Base-by-base conservation (phyloP, 2,888 invertebrate species). In the Hydrotaea cyrtoneurina region DNA sequence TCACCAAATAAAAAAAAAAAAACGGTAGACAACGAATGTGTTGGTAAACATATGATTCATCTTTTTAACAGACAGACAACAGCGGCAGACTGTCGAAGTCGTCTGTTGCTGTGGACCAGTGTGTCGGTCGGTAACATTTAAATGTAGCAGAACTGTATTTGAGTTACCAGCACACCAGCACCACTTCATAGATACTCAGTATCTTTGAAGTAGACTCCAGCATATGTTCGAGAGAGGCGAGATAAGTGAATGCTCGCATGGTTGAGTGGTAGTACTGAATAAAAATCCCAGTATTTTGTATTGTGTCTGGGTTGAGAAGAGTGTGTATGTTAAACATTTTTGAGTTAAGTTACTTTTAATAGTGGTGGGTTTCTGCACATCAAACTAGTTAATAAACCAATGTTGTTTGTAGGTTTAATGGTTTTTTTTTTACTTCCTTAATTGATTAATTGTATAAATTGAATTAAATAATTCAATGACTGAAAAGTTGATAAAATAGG, bases 11-110 rank as follows among this genome's bases (percentile, higher is more conserved):
- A 50, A 7, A 31, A 46, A 21, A 59, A 50, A 7, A 31, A 31
- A 15, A 23, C 62, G 39, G 43, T 23, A 69, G 69, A 43, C 46
- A 69, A 46, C 17, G 10, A 59, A 57, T 31, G 31, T 31, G 2
- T 31, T 39, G 1, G 4, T 75, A 79, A 76, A 62, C 43, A 75
- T 72, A 76, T 79, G 82, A 83, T 57, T 79, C 78, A 83, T 64
- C 17, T 0, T 36, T 1, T 26, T 43, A 66, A 39, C 23, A 46
- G 23, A 66, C 66, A 39, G 64, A 39, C 17, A 43, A n/a, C 64
- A 36, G 5, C 43, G 3, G 62, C 19, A 13, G 39, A 39, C 17
- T 66, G 23, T 26, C 2, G 23, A 13, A 39, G 39, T 8, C 39
- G 39, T 11, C 39, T 50, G 50, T 50, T 15, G 50, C 13, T 13